Evolutionary conservation across 2,888 invertebrate species (phyloP).

Genomic region (Brachyopa scutellaris): DNA sequence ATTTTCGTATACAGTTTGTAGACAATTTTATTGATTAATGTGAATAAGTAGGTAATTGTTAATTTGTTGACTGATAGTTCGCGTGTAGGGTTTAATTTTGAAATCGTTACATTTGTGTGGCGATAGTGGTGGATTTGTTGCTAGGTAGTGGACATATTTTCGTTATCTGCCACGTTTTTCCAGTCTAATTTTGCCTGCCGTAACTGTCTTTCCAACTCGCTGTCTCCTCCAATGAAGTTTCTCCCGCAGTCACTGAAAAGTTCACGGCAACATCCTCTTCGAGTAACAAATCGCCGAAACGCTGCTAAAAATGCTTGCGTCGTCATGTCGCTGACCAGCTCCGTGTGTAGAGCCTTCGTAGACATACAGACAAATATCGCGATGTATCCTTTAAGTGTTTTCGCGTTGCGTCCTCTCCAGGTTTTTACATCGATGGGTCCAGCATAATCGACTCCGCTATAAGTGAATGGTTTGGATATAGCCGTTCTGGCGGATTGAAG

Average conservation of each 20-base stretch:
- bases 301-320: constrained; percentile 74
- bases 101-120: too few species aligned
- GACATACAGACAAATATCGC: constrained; percentile 74
- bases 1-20: too few species aligned
- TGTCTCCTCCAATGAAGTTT: constrained; percentile 75
- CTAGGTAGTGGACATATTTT: too few species aligned
- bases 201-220: background rate
- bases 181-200: background rate
- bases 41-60: too few species aligned
- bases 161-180: background rate
- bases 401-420: constrained; percentile 44
- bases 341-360: constrained; percentile 28
- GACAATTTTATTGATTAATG: too few species aligned
- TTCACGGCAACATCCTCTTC: too few species aligned
- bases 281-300: constrained; percentile 73
- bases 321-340: constrained; percentile 32
- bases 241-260: constrained; percentile 75
- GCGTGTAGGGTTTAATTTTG: too few species aligned
- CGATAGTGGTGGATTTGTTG: too few species aligned
- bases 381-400: constrained; percentile 73
- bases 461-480: constrained; percentile 51
- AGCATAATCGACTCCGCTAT: constrained; percentile 69
- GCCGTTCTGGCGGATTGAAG: constrained; percentile 63
- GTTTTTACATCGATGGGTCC: constrained; percentile 65
- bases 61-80: too few species aligned